Conservation (phyloP, 2,113 vertebrate genomes). For the Laticauda colubrina region DNA sequence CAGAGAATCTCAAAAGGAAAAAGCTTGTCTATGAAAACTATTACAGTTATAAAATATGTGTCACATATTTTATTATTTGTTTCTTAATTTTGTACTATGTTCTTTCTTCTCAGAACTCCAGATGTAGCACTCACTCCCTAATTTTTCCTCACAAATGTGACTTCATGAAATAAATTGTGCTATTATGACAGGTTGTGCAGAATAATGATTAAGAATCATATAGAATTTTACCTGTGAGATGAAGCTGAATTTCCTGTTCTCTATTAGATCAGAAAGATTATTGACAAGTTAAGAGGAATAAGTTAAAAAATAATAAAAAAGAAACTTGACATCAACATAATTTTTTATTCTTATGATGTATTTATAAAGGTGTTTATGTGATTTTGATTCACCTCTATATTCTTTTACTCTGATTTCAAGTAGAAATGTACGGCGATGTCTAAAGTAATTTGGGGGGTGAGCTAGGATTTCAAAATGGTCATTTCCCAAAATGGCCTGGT, state of each 20-base stretch:
- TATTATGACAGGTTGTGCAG: neutral
- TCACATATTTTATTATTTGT: neutral
- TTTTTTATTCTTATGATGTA: neutral
- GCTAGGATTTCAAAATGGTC: neutral
- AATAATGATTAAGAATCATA: neutral
- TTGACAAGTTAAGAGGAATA: neutral
- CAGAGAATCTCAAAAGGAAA: neutral
- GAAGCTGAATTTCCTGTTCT: neutral
- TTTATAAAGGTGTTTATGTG: neutral
- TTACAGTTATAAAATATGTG: neutral
- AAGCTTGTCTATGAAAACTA: neutral
- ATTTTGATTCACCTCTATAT: neutral
- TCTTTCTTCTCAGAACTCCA: neutral
- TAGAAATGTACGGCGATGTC: no score
- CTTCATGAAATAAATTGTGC: neutral
- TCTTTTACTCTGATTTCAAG: neutral
- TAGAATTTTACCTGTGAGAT: neutral
- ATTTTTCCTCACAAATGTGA: neutral
- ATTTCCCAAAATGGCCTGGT: neutral
- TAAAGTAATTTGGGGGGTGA: neutral
- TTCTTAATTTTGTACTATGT: neutral
- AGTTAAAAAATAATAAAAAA: neutral
- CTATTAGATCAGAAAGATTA: neutral
- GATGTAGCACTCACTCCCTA: neutral
- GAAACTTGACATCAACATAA: neutral